Evolutionary conservation across 2,888 invertebrate species (phyloP), one percentile per base, ranked within the genome.

Genomic region (Bellardia bayeri): DNA sequence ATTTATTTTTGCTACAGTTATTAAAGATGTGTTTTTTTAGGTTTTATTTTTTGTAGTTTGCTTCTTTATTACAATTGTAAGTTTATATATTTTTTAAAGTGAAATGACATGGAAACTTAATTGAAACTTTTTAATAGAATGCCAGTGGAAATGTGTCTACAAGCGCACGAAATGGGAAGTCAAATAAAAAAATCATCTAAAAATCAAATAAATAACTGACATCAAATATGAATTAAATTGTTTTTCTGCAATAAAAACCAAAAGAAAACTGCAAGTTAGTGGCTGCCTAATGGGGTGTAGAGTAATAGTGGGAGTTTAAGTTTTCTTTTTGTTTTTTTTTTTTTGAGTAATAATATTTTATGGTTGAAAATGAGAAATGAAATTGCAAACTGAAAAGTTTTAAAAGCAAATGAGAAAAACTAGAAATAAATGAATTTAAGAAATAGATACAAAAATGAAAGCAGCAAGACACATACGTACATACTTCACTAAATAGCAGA

Each of bases 61-160:
- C 16, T 23, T 45, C 66, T 51, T n/a, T 16, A 54, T 63, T 63
- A 37, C 16, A 75, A 7, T 72, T 72, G 72, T 45, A 56, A 78
- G 40, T 56, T 78, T 78, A 30, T 40, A 63, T 1, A 30, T 37
- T 58, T 69, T 68, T 61, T 80, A 49, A 80, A 71, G 79, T 80
- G 69, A 69, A 80, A 71, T 80, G 79, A 80, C 49, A 61, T 80
- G 79, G 79, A 80, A 80, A 71, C 69, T 80, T 49, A 80, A 80
- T 61, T 80, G 69, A 71, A 80, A 80, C 69, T 69, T 69, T 75
- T 69, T 16, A 80, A 51, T 69, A 69, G 37, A 80, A 80, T 42
- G 11, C 40, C 42, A 74, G 23, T 42, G 9, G 5, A 23, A 13
- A 3, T 30, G 30, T 23, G 14, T 40, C 58, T 54, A 37, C n/a